These are phyloP conservation scores for Anableps anableps DNA, from an alignment of 2,797 vertebrate species.

Conservation along the genomic window DNA sequence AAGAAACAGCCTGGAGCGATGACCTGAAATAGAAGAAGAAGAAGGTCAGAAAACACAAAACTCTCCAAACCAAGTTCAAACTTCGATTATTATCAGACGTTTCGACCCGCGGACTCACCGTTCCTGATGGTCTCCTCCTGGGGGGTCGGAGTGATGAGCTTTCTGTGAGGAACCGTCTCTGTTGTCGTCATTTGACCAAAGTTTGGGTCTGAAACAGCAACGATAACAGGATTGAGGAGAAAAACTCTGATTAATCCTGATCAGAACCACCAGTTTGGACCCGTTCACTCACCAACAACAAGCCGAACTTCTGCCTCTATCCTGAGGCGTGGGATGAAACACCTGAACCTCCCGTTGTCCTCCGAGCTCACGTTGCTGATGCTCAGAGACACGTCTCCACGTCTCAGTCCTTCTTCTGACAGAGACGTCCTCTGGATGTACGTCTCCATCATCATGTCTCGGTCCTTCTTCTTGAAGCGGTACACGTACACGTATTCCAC, in stretches of 20 bases:
- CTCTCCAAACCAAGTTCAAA: not conserved
- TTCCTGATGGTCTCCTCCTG: rapidly evolving
- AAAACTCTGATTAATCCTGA: not conserved
- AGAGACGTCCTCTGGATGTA: slow-evolving; percentile 36
- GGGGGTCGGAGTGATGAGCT: rapidly evolving
- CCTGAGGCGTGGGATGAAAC: slow-evolving; percentile 16
- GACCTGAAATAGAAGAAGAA: not conserved
- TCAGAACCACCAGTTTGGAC: slow-evolving; percentile 6
- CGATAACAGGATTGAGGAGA: not conserved
- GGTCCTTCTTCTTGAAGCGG: not conserved
- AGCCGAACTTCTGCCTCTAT: not conserved
- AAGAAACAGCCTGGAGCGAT: not conserved
- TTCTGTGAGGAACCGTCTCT: not conserved
- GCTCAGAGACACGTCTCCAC: slow-evolving; percentile 33
- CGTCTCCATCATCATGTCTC: slow-evolving; percentile 1
- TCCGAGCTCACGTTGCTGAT: slow-evolving; percentile 15
- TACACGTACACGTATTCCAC: not conserved
- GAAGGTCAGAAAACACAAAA: not conserved
- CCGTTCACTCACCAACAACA: slow-evolving; percentile 27
- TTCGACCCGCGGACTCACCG: slow-evolving; percentile 17
- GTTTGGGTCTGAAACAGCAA: slow-evolving; percentile 17
- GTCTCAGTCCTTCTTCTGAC: slow-evolving; percentile 2
- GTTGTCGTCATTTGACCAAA: rapidly evolving
- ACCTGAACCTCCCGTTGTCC: slow-evolving; percentile 30
- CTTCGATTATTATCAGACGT: not conserved